phyloP scores from a whole-genome alignment of 2,888 invertebrate species.

The Crossocerus cetratus region DNA sequence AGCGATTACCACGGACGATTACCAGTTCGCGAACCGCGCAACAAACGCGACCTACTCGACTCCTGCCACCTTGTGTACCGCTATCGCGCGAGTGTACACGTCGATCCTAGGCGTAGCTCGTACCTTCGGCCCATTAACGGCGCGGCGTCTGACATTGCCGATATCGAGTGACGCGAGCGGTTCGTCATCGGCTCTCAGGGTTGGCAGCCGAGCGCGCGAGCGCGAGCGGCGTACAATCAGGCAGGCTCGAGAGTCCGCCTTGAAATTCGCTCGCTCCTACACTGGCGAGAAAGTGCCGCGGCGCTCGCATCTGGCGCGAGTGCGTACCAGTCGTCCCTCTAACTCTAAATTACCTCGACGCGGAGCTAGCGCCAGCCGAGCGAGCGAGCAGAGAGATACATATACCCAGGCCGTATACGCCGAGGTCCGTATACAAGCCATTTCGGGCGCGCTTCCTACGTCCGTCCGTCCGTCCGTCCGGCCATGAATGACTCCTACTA shows the following conservation, averaged over 20 bases:
- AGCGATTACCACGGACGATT: too few species aligned
- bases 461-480: slow-evolving; percentile 27
- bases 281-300: not conserved
- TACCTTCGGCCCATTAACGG: not conserved
- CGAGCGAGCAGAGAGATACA: too few species aligned
- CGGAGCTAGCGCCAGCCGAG: too few species aligned
- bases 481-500: slow-evolving; percentile 60
- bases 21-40: too few species aligned
- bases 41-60: too few species aligned
- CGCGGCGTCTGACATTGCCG: slow-evolving; percentile 13
- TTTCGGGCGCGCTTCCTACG: slow-evolving; percentile 40
- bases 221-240: not conserved
- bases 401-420: too few species aligned
- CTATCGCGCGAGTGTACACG: too few species aligned
- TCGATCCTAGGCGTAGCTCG: too few species aligned
- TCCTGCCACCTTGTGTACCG: too few species aligned
- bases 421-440: slow-evolving; percentile 20
- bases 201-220: not conserved
- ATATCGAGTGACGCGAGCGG: slow-evolving; percentile 19
- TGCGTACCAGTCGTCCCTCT: too few species aligned
- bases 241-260: not conserved
- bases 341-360: too few species aligned
- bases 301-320: too few species aligned
- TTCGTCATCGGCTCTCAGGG: slow-evolving; percentile 24
- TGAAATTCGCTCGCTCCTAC: slow-evolving; percentile 4